A percentile compares a stretch with the other conserved stretches of the same genome.
Conservation (phyloP, 2,797 vertebrate species). For the Synaphobranchus kaupii region DNA sequence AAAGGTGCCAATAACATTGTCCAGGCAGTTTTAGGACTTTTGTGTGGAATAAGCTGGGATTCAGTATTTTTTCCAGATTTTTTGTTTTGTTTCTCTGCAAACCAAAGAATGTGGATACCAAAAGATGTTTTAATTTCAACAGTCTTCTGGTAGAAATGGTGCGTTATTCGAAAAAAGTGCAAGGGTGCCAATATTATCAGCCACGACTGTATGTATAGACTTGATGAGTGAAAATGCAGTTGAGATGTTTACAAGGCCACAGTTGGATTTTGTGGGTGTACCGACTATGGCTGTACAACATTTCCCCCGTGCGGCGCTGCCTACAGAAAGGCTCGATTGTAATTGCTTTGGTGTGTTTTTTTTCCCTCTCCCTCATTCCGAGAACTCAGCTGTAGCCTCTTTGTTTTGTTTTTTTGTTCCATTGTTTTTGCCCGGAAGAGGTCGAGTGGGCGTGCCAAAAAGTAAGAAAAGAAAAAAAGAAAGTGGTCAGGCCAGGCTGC, state of each 20-base stretch:
- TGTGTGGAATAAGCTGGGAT: too few species aligned
- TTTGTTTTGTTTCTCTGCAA: too few species aligned
- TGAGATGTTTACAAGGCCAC: not conserved
- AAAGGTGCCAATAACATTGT: too few species aligned
- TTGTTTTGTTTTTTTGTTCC: conserved; percentile 11
- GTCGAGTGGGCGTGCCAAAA: not conserved
- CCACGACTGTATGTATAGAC: not conserved
- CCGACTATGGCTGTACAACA: not conserved
- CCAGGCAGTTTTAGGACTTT: too few species aligned
- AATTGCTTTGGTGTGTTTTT: conserved; percentile 4
- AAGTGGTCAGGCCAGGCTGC: not conserved
- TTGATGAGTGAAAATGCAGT: not conserved
- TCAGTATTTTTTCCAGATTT: too few species aligned
- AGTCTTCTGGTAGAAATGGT: too few species aligned
- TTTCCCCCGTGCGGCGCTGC: not conserved
- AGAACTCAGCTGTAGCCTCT: conserved; percentile 2
- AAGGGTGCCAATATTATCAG: too few species aligned
- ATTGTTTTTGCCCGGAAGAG: conserved; percentile 1
- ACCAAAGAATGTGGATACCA: too few species aligned
- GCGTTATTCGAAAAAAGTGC: too few species aligned
- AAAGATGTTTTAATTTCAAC: too few species aligned
- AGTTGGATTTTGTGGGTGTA: not conserved
- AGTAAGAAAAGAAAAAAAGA: not conserved
- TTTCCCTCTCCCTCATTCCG: not conserved
- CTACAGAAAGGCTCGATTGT: conserved; percentile 2